Evolutionary conservation across 2,797 vertebrate species (phyloP), one percentile per base, ranked within the genome.

Genomic region (Cephalopachus bancanus): DNA sequence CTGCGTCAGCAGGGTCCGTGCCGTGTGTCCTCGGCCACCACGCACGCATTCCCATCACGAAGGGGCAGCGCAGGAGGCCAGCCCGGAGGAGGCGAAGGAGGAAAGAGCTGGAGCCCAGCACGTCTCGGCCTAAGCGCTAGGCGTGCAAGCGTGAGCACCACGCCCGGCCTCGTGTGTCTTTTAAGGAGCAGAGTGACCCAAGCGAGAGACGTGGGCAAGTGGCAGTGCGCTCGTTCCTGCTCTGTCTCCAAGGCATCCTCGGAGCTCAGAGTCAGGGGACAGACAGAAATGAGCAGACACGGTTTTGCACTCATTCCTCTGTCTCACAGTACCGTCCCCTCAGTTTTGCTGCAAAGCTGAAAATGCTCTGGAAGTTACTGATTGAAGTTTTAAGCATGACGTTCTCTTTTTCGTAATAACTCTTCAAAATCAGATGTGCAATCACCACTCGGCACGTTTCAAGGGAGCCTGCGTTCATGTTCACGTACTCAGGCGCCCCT

Each of bases 51-150:
- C 44, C 28, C 0, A 0, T 30, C 57, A 16, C 0, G 12, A 17
- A n/a, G 37, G 1, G 76, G 14, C 37, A 19, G 12, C 19, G 3
- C 20, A 62, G 44, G 10, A 60, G 30, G 49, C 15, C 65, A 33
- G 65, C 75, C 33, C 28, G 17, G 49, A 19, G 5, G 0, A n/a
- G 5, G 28, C 7, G 1, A 19, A 22, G 12, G 55, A 6, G 6
- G 9, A 12, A 17, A 3, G 1, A n/a, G 6, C 20, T 7, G 4
- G n/a, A 7, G 2, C 19, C 1, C 2, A 2, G 3, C 2, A 2
- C 7, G 0, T 11, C 67, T 22, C 19, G 33, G 15, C 20, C 60
- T 22, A 62, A 62, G 3, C 26, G 10, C 60, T 64, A 26, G 60
- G 60, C 24, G 24, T 64, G 26, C 60, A 64, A 11, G 24, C 10